Conservation (phyloP, 2,797 vertebrate genomes). For the Pampus argenteus region DNA sequence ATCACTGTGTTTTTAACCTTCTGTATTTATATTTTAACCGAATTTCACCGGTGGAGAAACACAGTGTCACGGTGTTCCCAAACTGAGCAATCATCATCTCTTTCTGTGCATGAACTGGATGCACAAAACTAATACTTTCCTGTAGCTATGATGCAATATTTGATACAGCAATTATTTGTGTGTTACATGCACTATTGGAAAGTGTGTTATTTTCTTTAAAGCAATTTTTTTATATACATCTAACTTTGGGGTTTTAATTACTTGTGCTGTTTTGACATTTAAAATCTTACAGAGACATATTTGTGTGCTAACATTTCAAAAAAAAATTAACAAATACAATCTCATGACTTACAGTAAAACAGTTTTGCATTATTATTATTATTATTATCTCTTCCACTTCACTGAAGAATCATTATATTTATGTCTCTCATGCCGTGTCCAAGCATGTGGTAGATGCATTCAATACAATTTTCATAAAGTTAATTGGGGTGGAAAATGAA, state of each 20-base stretch:
- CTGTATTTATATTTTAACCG: slow-evolving; percentile 57
- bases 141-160: slow-evolving; percentile 47
- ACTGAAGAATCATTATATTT: neutral
- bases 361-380: neutral
- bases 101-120: slow-evolving; percentile 28
- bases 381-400: slow-evolving; percentile 3
- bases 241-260: slow-evolving; percentile 12
- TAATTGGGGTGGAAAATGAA: slow-evolving; percentile 7
- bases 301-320: slow-evolving; percentile 13
- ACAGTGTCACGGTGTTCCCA: slow-evolving; percentile 16
- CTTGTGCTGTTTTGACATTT: slow-evolving; percentile 28
- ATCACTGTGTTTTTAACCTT: slow-evolving; percentile 48
- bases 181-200: slow-evolving; percentile 44
- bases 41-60: slow-evolving; percentile 34
- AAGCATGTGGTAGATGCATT: slow-evolving; percentile 6
- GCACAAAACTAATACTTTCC: slow-evolving; percentile 26
- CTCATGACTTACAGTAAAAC: neutral
- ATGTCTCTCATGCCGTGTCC: slow-evolving; percentile 1
- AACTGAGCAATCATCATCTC: slow-evolving; percentile 22
- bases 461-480: neutral
- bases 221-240: slow-evolving; percentile 6
- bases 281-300: slow-evolving; percentile 23
- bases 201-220: slow-evolving; percentile 24
- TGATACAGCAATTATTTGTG: slow-evolving; percentile 39
- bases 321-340: slow-evolving; percentile 25